phyloP scores from a whole-genome alignment of 2,113 vertebrate genomes.

The Charina bottae region DNA sequence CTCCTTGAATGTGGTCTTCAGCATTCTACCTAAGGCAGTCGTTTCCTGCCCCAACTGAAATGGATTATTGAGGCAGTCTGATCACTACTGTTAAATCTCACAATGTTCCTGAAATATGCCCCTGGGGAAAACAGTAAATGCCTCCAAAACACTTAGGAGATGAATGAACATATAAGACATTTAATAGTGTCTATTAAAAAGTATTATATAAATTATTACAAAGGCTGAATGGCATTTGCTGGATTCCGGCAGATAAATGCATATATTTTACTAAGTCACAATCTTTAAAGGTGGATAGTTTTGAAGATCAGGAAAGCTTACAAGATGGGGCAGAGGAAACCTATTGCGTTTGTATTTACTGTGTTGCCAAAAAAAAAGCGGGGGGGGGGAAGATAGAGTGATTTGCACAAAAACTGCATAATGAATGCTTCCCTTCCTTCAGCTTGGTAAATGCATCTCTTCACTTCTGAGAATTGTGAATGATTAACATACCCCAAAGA shows the following conservation, averaged over 20 bases:
- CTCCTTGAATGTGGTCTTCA: background rate
- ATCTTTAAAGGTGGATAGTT: background rate
- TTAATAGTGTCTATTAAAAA: background rate
- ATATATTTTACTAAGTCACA: background rate
- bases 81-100: background rate
- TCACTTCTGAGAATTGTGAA: background rate
- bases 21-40: background rate
- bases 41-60: background rate
- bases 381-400: background rate
- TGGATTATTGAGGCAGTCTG: background rate
- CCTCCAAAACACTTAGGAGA: background rate
- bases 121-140: background rate
- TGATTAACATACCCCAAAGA: background rate
- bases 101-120: background rate
- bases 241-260: background rate
- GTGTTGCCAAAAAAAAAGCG: background rate
- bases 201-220: background rate
- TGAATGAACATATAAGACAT: background rate
- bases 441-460: background rate
- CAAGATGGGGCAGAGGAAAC: background rate
- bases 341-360: background rate
- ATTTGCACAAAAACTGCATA: background rate
- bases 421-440: background rate
- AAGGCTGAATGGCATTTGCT: background rate
- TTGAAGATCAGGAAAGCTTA: background rate